These are phyloP conservation scores for Takifugu bimaculatus DNA, from an alignment of 2,113 vertebrate genomes.

Conservation along the genomic window DNA sequence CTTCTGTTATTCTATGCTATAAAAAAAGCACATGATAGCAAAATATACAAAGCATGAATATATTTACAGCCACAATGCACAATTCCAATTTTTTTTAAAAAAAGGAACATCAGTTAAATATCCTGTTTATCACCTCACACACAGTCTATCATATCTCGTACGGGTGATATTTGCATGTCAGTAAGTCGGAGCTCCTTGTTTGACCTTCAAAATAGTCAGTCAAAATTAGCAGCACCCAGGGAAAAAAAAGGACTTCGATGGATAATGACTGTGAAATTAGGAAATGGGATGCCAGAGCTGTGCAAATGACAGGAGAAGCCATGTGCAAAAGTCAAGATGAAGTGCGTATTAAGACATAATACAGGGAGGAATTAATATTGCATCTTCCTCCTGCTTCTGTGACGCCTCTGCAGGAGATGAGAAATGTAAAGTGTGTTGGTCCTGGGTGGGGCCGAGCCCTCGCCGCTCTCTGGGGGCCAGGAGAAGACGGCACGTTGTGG, in stretches of 20 bases:
- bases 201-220: slow-evolving; percentile 99
- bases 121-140: slow-evolving; percentile 13
- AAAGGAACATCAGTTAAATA: slow-evolving; percentile 15
- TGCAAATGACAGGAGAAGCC: slow-evolving; percentile 94
- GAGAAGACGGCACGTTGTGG: slow-evolving; percentile 15
- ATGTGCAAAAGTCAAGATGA: slow-evolving; percentile 95
- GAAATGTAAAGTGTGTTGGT: slow-evolving; percentile 37
- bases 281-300: slow-evolving; percentile 84
- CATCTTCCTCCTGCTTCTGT: slow-evolving; percentile 58
- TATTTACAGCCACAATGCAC: too few relatives aligned
- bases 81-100: too few relatives aligned
- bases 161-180: slow-evolving; percentile 31
- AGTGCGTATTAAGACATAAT: slow-evolving; percentile 91
- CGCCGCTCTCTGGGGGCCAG: slow-evolving; percentile 16
- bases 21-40: too few relatives aligned
- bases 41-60: too few relatives aligned
- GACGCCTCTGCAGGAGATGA: slow-evolving; percentile 38
- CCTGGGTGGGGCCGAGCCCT: slow-evolving; percentile 40
- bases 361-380: slow-evolving; percentile 87
- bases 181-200: slow-evolving; percentile 49
- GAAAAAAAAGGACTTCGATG: slow-evolving; percentile 91
- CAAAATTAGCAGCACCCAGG: slow-evolving; percentile 97
- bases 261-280: slow-evolving; percentile 99
- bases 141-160: slow-evolving; percentile 15
- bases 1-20: too few relatives aligned